Base-by-base conservation (phyloP, 1,140 invertebrate species). In the Aphelinus atriplicis region DNA sequence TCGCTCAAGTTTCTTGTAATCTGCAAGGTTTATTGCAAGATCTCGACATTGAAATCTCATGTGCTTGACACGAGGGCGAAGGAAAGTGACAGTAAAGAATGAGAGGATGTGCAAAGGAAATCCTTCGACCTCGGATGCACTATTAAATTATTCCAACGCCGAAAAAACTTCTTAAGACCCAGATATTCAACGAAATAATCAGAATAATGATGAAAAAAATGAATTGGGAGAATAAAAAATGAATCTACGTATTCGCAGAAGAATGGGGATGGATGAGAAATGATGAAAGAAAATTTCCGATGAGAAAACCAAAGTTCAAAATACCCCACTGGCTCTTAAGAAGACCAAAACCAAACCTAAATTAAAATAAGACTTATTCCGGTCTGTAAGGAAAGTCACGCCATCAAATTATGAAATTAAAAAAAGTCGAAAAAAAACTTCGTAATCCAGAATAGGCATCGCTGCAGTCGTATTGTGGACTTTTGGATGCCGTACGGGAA, bases 401-500 rank as follows among this genome's bases (percentile, higher is more conserved):
- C 26, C 57, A 26, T 56, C 62, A 47, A 71, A 61, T 60, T 66
- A 50, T 61, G 0, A 78, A 78, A 80, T 62, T 55, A 77, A 77
- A 61, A 50, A 71, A 78, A 81, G 83, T 78, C 66, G 80, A 75
- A 75, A 70, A 81, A 81, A 80, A 61, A 81, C 81, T 75, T 79
- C 78, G 81, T 84, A 84, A 86, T 88, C 86, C 86, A 88, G 87
- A 88, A 88, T 86, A 88, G 87, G 87, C 87, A 88, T 88, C 87
- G 83, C 87, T 88, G 87, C 87, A 88, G 87, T 88, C 87, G 87
- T 88, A 88, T 88, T 88, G 87, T 88, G 87, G 87, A 88, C 87
- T 88, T 88, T 88, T 88, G 87, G 86, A 88, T 88, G 87, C 87
- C 87, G 66, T 81, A 67, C 50, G 78, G 80, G 78, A 82, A 81